These are phyloP conservation scores for Ceratosolen solmsi DNA, from an alignment of 1,140 invertebrate species.

Conservation along the genomic window DNA sequence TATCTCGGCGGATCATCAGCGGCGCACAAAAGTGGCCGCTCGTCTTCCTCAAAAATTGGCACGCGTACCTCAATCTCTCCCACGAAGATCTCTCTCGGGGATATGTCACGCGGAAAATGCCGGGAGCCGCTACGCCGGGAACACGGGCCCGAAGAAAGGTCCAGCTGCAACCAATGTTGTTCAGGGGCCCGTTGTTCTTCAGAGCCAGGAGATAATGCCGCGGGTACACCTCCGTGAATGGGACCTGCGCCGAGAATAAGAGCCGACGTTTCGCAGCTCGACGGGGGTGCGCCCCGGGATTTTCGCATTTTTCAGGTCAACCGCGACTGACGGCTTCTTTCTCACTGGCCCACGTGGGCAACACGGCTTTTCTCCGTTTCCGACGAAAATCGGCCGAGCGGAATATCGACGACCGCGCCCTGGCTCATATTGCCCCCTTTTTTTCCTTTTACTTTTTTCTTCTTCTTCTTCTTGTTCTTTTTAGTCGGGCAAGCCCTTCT, in stretches of 20 bases:
- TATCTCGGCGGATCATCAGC: background rate
- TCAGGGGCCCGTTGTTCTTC: constrained; percentile 18
- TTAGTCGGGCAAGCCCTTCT: constrained; percentile 10
- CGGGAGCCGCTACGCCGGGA: background rate
- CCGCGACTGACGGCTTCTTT: constrained; percentile 31
- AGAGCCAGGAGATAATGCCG: constrained; percentile 20
- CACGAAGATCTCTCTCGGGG: constrained; percentile 6
- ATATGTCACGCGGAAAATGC: constrained; percentile 15
- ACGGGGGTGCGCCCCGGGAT: constrained; percentile 3
- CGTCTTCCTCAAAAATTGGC: constrained; percentile 34
- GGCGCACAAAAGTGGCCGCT: background rate
- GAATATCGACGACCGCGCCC: background rate
- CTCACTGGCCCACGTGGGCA: background rate
- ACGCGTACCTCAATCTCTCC: background rate
- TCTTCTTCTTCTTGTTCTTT: too few relatives aligned
- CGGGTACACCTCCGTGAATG: constrained; percentile 17
- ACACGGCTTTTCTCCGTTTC: constrained; percentile 23
- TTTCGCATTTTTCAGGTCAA: constrained; percentile 20
- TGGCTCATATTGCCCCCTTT: background rate
- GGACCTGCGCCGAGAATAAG: constrained; percentile 29
- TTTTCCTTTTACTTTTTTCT: too few relatives aligned
- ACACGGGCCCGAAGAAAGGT: background rate
- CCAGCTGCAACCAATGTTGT: constrained; percentile 9
- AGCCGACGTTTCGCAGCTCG: background rate
- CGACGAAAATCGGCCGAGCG: too few relatives aligned